Evolutionary conservation across 2,113 vertebrate genomes (phyloP).

Genomic region (Pseudorasbora parva): DNA sequence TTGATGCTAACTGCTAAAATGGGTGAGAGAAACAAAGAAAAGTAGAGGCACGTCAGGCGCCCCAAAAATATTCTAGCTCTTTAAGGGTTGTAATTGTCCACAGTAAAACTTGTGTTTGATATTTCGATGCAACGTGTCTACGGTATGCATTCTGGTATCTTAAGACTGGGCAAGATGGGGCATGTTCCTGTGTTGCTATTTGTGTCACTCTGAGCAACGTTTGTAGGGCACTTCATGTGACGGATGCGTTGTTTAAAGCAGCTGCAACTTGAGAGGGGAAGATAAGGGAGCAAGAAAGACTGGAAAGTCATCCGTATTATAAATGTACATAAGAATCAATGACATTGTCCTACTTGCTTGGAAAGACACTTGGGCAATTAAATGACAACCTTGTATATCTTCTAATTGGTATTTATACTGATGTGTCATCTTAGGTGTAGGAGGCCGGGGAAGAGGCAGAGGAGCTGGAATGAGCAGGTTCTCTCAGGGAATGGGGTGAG

Average conservation of each 20-base stretch:
- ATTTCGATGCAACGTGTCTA: too few species aligned
- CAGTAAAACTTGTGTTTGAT: too few species aligned
- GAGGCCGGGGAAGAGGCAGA: conserved; percentile 86
- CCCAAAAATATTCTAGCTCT: too few species aligned
- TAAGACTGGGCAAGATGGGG: conserved; percentile 24
- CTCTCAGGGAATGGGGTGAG: conserved; percentile 96
- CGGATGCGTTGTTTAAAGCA: conserved; percentile 56
- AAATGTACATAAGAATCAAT: background rate
- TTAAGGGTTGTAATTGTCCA: too few species aligned
- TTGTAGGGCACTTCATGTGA: conserved; percentile 48
- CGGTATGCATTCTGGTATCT: background rate
- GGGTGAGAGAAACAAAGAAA: too few species aligned
- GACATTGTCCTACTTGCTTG: too few species aligned
- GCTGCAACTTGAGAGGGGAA: conserved; percentile 37
- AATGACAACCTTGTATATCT: background rate
- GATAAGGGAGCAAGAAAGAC: background rate
- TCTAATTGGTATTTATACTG: background rate
- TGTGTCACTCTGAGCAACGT: conserved; percentile 54
- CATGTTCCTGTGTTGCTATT: conserved; percentile 62
- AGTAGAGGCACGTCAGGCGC: too few species aligned
- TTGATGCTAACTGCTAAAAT: too few species aligned
- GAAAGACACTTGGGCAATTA: background rate
- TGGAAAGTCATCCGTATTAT: background rate
- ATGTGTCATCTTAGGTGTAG: conserved; percentile 76
- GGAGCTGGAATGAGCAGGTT: conserved; percentile 87